Evolutionary conservation across 2,113 vertebrate species (phyloP), one percentile per base, ranked within the genome.

Genomic region (Regulus satrapa): DNA sequence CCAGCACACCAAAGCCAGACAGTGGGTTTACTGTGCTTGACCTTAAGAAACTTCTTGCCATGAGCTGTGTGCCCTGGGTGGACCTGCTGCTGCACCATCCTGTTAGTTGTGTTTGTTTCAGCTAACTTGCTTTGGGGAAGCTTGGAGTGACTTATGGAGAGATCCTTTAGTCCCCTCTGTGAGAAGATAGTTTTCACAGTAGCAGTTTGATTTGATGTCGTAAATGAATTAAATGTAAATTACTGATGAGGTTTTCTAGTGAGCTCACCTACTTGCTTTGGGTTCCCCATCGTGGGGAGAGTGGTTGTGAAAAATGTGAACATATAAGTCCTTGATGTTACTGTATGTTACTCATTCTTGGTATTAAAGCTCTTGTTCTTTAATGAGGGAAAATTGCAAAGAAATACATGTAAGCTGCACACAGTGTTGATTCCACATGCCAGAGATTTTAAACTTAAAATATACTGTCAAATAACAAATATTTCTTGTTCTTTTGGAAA

Each of bases 41-140:
- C 96, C 96, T 96, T 91, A 96, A 86, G 92, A 94, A 88, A 85
- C 96, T 95, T 90, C 80, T 89, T 56, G 48, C 79, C 51, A 4
- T n/a, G 67, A 92, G 63, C 81, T 58, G 18, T 28, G 13, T 92
- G 80, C 72, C 83, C 87, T 76, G 62, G 21, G 13, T 76, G 62
- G 74, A 94, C 66, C 75, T 88, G 85, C 83, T 64, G 43, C 78
- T 76, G 81, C 69, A 69, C 71, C 61, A 46, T 38, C 58, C 64
- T 81, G 41, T 62, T 58, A 13, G 76, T 51, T 84, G 8, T 5
- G n/a, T 79, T 85, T 75, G 31, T 84, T 76, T 71, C 85, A 62
- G 43, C 62, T 73, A 36, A 36, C 78, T 43, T 24, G 15, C 15
- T 52, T 73, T 19, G 10, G 46, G 85, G n/a, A 46, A 81, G 88